Evolutionary conservation across 1,140 invertebrate species (phyloP).

Genomic region (Pogonus chalceus): DNA sequence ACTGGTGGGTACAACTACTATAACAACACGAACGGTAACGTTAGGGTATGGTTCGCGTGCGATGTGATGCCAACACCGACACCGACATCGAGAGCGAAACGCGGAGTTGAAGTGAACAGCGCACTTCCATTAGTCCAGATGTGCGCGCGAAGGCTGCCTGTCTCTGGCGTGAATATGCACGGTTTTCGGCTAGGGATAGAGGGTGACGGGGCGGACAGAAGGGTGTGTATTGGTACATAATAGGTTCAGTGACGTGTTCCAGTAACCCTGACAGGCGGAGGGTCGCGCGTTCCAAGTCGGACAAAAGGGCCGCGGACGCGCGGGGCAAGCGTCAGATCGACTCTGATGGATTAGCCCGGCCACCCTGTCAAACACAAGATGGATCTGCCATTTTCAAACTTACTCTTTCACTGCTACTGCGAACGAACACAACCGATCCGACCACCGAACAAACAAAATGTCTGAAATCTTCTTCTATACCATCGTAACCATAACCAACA

Average conservation of each 20-base stretch:
- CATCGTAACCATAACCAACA: too few species aligned
- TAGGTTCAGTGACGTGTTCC: constrained; percentile 38
- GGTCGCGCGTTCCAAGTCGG: constrained; percentile 27
- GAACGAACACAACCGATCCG: neutral
- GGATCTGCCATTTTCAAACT: constrained; percentile 34
- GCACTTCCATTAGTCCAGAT: constrained; percentile 31
- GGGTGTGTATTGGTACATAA: constrained; percentile 36
- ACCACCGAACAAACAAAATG: neutral
- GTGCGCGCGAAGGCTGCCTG: constrained; percentile 15
- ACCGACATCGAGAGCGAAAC: too few species aligned
- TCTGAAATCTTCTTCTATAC: neutral
- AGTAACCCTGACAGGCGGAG: constrained; percentile 34
- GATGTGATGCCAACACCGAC: neutral
- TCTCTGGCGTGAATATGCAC: constrained; percentile 21
- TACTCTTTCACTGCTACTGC: constrained; percentile 20
- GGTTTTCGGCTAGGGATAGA: neutral
- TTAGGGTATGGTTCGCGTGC: too few species aligned
- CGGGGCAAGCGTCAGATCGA: constrained; percentile 14
- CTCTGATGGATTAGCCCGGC: constrained; percentile 33
- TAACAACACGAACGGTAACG: too few species aligned
- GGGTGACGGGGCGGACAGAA: constrained; percentile 4
- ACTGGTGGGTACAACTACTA: neutral
- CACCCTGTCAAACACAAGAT: constrained; percentile 37
- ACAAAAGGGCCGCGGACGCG: constrained; percentile 17
- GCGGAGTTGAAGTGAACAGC: constrained; percentile 17